Evolutionary conservation across 2,888 invertebrate species (phyloP), one percentile per base, ranked within the genome.

Genomic region (Anthoptus insignis): DNA sequence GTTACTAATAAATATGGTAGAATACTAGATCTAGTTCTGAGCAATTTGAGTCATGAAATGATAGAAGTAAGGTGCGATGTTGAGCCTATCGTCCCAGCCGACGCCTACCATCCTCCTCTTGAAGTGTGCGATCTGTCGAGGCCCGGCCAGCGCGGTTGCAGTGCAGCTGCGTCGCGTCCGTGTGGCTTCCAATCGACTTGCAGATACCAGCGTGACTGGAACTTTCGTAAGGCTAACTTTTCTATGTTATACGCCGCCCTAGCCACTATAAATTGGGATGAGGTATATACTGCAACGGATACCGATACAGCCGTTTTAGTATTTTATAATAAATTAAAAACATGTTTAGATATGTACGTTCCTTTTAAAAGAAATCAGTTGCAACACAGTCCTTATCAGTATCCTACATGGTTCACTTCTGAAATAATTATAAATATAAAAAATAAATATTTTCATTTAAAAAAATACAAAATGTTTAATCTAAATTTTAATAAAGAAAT

Each of bases 401-500:
- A 57, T 19, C 57, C 45, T 4, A 45, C 16, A 16, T 57, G 45
- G 42, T 45, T 45, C 19, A 57, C 57, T 5, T 16, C 39, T 5
- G 54, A 56, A 1, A 45, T 57, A 21, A 57, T 57, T 24, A 19
- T 11, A 16, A 57, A 42, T 27, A 45, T 57, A 7, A 6, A 42
- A 29, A 19, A 29, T 11, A 57, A 57, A 13, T 45, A 57, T 6
- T 57, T 57, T 39, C 39, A 50, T 57, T 27, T 64, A 3, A 57
- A 57, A 42, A 57, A 39, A 27, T 50, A 14, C 21, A 64, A 50
- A 39, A 11, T 16, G 13, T 19, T 22, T 16, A 3, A 53, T 3
- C 14, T 49, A 8, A 49, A 37, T 3, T 63, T 63, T 24, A 56
- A 63, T 37, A 22, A 16, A 22, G 56, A 61, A 61, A 61, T 54